A percentile compares a stretch with the other conserved stretches of the same genome.
Conservation (phyloP, 2,888 invertebrate species). For the Fragum sueziense region DNA sequence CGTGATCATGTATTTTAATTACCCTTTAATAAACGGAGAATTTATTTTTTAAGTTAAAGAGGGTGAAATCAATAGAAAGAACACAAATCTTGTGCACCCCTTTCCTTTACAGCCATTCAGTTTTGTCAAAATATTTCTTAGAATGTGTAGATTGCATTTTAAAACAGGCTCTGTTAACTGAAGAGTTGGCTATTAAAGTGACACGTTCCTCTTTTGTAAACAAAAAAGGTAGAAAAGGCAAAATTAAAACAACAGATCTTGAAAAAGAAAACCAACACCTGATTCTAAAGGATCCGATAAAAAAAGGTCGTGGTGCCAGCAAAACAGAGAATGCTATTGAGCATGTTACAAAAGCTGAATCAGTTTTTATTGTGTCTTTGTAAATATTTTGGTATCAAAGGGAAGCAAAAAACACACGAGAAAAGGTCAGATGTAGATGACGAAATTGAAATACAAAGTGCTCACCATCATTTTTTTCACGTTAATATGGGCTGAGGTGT, state of each 20-base stretch:
- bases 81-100: background rate
- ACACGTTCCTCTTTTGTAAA: background rate
- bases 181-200: background rate
- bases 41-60: no score
- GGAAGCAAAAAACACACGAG: background rate
- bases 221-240: background rate
- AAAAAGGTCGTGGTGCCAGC: constrained; percentile 34
- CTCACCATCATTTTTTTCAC: no score
- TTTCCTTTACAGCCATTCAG: constrained; percentile 12
- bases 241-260: constrained; percentile 36
- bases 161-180: background rate
- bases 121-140: background rate
- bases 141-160: constrained; percentile 7
- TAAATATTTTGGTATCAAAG: background rate
- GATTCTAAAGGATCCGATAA: constrained; percentile 19
- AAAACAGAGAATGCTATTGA: constrained; percentile 34
- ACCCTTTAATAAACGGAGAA: no score
- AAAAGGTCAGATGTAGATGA: background rate
- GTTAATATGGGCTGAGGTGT: no score
- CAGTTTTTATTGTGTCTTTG: constrained; percentile 12
- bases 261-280: constrained; percentile 31
- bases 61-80: background rate
- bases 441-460: no score
- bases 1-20: no score
- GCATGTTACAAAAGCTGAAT: constrained; percentile 15